Conservation (phyloP, 37 sponge, comb jelly and placozoan genomes). For the Halichondria panicea region DNA sequence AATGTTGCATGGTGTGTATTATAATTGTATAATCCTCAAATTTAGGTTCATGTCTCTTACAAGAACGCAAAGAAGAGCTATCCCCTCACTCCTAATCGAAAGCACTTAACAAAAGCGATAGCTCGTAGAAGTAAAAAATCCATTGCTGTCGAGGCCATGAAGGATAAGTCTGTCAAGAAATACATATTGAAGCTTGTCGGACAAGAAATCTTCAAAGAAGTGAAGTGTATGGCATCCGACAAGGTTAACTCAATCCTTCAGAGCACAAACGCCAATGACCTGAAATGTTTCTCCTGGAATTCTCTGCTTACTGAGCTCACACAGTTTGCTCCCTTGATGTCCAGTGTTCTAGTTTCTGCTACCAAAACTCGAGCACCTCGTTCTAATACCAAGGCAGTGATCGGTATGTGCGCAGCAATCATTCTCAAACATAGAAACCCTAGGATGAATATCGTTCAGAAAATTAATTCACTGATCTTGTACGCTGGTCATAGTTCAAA, state of each 20-base stretch:
- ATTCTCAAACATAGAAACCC: background rate
- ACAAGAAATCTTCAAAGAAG: background rate
- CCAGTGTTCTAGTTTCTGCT: background rate
- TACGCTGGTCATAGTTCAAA: background rate
- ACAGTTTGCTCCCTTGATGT: background rate
- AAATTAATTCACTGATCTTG: background rate
- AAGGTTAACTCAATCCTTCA: background rate
- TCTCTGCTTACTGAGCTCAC: background rate
- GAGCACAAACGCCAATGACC: background rate
- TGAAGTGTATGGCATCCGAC: background rate
- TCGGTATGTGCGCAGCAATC: background rate
- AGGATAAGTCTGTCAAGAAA: background rate
- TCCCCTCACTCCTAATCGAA: background rate
- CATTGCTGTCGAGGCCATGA: background rate
- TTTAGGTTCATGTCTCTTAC: background rate
- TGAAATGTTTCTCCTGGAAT: background rate
- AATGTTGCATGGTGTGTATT: background rate
- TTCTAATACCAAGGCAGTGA: background rate
- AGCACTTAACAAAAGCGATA: background rate
- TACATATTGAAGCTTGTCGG: background rate
- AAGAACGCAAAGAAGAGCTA: background rate
- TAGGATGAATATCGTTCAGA: background rate
- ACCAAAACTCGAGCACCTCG: background rate
- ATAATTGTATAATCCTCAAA: background rate
- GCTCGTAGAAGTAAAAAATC: background rate